These are phyloP conservation scores for Araneus ventricosus DNA, from an alignment of 1,140 invertebrate species.

Conservation along the genomic window DNA sequence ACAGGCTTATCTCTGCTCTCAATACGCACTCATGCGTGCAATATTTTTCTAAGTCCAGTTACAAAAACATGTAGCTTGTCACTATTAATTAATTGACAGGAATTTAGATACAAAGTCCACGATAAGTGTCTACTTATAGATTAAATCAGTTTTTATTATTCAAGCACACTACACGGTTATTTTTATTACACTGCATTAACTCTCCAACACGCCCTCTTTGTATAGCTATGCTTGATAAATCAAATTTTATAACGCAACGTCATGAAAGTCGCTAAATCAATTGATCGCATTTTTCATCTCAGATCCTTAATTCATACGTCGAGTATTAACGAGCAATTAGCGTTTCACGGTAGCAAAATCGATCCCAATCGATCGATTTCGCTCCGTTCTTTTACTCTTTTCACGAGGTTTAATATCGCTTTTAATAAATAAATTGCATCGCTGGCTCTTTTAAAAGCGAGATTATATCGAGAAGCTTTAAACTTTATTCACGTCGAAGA, in stretches of 20 bases:
- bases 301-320: background rate
- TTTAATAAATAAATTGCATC: slow-evolving; percentile 32
- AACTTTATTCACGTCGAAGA: background rate
- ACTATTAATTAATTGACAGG: too few relatives aligned
- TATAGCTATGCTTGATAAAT: background rate
- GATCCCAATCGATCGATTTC: background rate
- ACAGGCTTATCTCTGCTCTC: too few relatives aligned
- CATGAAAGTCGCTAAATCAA: background rate
- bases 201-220: too few relatives aligned
- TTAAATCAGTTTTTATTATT: too few relatives aligned
- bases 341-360: background rate
- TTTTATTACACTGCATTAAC: too few relatives aligned
- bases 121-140: too few relatives aligned
- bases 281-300: background rate
- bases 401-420: background rate
- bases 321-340: background rate
- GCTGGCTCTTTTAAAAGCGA: background rate
- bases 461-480: background rate
- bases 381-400: background rate
- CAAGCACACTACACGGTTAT: too few relatives aligned
- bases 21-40: too few relatives aligned
- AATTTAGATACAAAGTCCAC: too few relatives aligned
- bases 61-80: too few relatives aligned
- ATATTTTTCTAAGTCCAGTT: too few relatives aligned
- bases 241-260: background rate